Percentiles rank a stretch among this genome's conserved stretches.
phyloP scores from a whole-genome alignment of 2,888 invertebrate genomes.

The Ochropacha duplaris region DNA sequence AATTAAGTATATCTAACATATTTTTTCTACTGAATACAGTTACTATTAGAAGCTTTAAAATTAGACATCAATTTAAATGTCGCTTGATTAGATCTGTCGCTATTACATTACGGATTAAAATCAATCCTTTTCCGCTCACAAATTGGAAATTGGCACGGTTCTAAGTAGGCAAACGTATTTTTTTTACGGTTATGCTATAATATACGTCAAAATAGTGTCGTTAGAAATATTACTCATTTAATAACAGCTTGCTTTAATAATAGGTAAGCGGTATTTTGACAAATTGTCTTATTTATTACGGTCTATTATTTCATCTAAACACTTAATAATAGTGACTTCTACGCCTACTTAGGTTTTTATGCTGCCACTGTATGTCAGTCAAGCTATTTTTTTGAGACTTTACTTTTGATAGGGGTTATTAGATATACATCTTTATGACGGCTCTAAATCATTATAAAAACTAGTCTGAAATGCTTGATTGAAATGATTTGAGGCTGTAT shows the following conservation, averaged over 20 bases:
- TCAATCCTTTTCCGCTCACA: slow-evolving; percentile 1
- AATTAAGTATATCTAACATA: too few relatives aligned
- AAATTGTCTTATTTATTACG: neutral
- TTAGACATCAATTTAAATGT: neutral
- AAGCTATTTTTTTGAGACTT: neutral
- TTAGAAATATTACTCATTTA: neutral
- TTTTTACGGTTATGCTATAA: neutral
- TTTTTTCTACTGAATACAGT: neutral
- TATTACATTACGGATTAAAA: neutral
- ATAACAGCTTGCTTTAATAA: neutral
- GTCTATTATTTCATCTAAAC: neutral
- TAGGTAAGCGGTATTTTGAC: neutral
- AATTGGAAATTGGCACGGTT: neutral
- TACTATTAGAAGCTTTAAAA: neutral
- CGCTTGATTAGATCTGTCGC: neutral
- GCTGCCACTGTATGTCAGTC: neutral
- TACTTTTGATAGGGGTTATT: neutral
- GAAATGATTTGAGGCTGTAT: too few relatives aligned
- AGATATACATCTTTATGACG: neutral
- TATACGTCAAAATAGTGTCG: neutral
- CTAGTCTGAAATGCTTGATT: too few relatives aligned
- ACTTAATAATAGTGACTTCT: neutral
- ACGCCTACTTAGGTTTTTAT: neutral
- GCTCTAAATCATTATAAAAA: neutral
- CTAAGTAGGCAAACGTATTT: neutral